These are phyloP conservation scores for Isoperla grammatica DNA, from an alignment of 2,888 invertebrate species.

Conservation along the genomic window DNA sequence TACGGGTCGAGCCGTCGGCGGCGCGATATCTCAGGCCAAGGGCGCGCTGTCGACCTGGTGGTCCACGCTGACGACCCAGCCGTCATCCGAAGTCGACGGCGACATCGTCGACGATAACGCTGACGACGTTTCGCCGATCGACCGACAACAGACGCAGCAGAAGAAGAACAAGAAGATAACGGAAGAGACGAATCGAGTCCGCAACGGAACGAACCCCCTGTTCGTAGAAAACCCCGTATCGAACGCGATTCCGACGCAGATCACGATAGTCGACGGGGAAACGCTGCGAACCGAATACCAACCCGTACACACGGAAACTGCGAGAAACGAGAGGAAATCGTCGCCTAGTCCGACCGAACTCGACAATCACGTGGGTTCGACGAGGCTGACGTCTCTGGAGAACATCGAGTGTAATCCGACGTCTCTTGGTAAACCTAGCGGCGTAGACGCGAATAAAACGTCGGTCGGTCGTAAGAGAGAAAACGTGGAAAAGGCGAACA, in stretches of 20 bases:
- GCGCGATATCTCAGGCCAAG: slow-evolving; percentile 81
- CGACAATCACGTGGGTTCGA: not conserved
- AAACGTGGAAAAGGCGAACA: too few species aligned
- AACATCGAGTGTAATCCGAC: slow-evolving; percentile 6
- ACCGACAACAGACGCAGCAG: too few species aligned
- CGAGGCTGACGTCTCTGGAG: not conserved
- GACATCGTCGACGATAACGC: slow-evolving; percentile 6
- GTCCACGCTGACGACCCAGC: slow-evolving; percentile 62
- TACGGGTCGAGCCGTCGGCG: slow-evolving; percentile 70
- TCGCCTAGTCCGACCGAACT: not conserved
- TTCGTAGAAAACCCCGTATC: not conserved
- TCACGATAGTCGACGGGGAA: not conserved
- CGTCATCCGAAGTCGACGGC: slow-evolving; percentile 32
- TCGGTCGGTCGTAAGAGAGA: too few species aligned
- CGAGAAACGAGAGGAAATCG: too few species aligned
- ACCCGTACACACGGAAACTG: too few species aligned
- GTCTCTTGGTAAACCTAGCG: not conserved
- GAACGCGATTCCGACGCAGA: not conserved
- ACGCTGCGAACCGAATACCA: not conserved
- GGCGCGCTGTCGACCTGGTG: slow-evolving; percentile 85
- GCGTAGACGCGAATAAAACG: too few species aligned
- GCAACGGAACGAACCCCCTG: not conserved
- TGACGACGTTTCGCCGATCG: not conserved
- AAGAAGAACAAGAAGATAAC: not conserved
- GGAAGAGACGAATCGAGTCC: slow-evolving; percentile 5